phyloP scores from a whole-genome alignment of 2,797 vertebrate species.

The Propithecus perrieri region DNA sequence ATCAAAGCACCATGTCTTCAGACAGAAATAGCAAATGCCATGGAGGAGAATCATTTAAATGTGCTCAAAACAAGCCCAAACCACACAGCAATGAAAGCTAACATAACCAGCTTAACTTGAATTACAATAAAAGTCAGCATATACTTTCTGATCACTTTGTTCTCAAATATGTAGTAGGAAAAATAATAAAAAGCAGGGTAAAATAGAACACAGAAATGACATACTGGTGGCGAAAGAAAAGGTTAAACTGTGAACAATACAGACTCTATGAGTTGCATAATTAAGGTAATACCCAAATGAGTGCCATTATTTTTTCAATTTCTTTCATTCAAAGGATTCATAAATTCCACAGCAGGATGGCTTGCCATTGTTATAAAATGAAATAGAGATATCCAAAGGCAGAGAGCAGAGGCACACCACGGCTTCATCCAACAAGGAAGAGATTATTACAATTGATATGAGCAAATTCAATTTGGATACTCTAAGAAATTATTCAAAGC shows the following conservation, averaged over 20 bases:
- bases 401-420: background rate
- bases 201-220: background rate
- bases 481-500: background rate
- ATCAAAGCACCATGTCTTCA: background rate
- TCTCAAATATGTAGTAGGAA: background rate
- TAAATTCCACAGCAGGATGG: constrained; percentile 15
- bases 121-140: constrained; percentile 14
- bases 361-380: background rate
- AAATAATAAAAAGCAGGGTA: background rate
- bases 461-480: background rate
- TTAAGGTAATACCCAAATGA: constrained; percentile 2
- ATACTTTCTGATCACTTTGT: constrained; percentile 8
- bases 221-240: background rate
- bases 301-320: background rate
- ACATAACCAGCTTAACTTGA: background rate
- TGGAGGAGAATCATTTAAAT: background rate
- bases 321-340: constrained; percentile 8
- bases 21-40: constrained; percentile 8
- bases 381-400: constrained; percentile 35
- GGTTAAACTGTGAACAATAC: background rate
- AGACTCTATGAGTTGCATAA: background rate
- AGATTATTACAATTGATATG: background rate
- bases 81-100: background rate
- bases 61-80: background rate
- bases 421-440: background rate